A percentile compares a stretch with the other conserved stretches of the same genome.
These are phyloP conservation scores for Dicyrtoma fusca DNA, from an alignment of 2,888 invertebrate species.

Conservation along the genomic window DNA sequence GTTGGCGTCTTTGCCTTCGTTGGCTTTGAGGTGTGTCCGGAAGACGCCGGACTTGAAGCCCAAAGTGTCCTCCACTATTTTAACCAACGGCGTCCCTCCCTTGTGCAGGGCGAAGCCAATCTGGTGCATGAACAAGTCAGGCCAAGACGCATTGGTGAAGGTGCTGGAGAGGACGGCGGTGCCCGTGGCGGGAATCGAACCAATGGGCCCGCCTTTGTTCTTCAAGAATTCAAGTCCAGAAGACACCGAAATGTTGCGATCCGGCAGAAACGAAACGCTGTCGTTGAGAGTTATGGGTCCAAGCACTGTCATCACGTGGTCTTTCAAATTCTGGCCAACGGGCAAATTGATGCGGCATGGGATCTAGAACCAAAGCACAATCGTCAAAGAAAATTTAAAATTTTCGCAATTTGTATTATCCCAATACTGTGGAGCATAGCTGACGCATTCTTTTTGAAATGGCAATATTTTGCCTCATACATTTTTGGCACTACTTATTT, in stretches of 20 bases:
- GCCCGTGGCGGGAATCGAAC: not conserved
- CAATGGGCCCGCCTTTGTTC: slow-evolving; percentile 11
- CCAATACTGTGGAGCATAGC: too few species aligned
- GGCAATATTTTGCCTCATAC: too few species aligned
- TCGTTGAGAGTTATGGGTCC: slow-evolving; percentile 19
- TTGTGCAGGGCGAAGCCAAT: slow-evolving; percentile 13
- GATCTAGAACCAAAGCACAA: not conserved
- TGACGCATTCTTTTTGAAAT: too few species aligned
- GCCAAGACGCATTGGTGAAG: not conserved
- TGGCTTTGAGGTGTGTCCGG: too few species aligned
- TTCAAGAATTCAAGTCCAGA: slow-evolving; percentile 1
- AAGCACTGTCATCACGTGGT: slow-evolving; percentile 26
- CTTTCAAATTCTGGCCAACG: slow-evolving; percentile 22
- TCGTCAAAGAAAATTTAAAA: not conserved
- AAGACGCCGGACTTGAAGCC: slow-evolving; percentile 8
- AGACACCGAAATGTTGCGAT: slow-evolving; percentile 10
- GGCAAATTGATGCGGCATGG: slow-evolving; percentile 19
- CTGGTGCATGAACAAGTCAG: too few species aligned
- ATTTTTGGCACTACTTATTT: too few species aligned
- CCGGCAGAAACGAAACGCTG: slow-evolving; percentile 1
- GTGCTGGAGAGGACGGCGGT: not conserved
- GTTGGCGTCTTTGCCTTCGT: too few species aligned
- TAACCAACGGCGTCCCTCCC: not conserved
- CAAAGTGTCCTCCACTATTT: slow-evolving; percentile 10
- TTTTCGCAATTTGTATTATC: too few species aligned